phyloP scores from a whole-genome alignment of 2,797 vertebrate genomes.

The Halcyon badia region DNA sequence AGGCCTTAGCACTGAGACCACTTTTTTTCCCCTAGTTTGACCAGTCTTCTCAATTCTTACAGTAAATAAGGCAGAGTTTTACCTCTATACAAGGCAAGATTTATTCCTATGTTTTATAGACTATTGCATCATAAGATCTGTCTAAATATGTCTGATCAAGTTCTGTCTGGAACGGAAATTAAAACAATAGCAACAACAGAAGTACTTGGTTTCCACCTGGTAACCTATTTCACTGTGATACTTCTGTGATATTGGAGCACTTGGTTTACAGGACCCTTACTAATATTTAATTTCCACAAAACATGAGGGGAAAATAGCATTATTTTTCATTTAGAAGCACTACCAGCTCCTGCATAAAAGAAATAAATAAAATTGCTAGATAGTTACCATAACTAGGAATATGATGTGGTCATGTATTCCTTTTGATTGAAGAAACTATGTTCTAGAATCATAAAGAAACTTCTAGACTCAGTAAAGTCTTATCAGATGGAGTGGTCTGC shows the following conservation, averaged over 20 bases:
- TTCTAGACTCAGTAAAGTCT: background rate
- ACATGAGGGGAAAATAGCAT: background rate
- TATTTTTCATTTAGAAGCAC: background rate
- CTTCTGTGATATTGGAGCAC: background rate
- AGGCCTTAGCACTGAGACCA: background rate
- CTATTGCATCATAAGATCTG: background rate
- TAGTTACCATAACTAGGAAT: background rate
- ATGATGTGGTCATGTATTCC: background rate
- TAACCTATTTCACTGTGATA: background rate
- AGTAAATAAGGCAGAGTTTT: background rate
- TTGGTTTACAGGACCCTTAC: background rate
- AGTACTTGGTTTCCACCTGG: background rate
- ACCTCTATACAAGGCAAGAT: background rate
- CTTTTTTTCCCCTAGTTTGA: background rate
- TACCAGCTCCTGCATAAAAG: background rate
- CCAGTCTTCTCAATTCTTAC: background rate
- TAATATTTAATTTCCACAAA: background rate
- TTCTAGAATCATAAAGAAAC: background rate
- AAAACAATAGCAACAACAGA: background rate
- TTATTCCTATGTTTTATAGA: background rate
- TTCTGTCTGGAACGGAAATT: background rate
- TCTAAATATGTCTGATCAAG: background rate
- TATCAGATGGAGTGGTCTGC: background rate
- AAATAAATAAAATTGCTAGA: background rate
- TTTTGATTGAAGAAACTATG: background rate